These are phyloP conservation scores for Theretra japonica DNA, from an alignment of 2,888 invertebrate species.

Conservation along the genomic window DNA sequence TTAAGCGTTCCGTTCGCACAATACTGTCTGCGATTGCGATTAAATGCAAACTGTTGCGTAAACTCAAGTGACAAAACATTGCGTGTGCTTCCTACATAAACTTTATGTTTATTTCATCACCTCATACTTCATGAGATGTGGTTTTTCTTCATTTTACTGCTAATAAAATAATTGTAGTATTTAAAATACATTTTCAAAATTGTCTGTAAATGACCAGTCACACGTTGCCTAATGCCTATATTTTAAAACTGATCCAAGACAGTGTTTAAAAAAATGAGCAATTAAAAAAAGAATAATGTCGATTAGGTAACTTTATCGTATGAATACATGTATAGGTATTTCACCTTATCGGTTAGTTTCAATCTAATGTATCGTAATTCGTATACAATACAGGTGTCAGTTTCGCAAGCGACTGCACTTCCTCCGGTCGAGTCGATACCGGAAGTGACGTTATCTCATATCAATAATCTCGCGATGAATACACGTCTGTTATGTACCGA, in stretches of 20 bases:
- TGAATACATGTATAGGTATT: neutral
- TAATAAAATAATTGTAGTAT: too few relatives aligned
- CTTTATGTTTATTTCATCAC: neutral
- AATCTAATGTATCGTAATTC: neutral
- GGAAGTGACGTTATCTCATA: constrained; percentile 36
- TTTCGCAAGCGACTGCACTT: constrained; percentile 37
- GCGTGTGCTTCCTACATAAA: neutral
- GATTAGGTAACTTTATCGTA: neutral
- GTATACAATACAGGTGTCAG: constrained; percentile 4
- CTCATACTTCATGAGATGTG: too few relatives aligned
- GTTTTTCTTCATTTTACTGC: too few relatives aligned
- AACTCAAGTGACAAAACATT: neutral
- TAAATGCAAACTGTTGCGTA: neutral
- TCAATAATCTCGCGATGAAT: constrained; percentile 36
- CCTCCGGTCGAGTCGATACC: constrained; percentile 27
- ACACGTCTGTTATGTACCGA: constrained; percentile 20
- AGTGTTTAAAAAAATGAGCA: too few relatives aligned
- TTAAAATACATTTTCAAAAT: too few relatives aligned
- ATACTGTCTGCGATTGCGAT: neutral
- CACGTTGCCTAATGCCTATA: too few relatives aligned
- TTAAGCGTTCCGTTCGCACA: neutral
- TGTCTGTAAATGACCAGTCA: too few relatives aligned
- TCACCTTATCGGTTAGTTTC: neutral
- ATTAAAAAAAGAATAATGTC: too few relatives aligned
- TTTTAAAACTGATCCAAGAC: too few relatives aligned